phyloP scores from a whole-genome alignment of 1,140 invertebrate species.

The Pseudomyrmex cubaensis region DNA sequence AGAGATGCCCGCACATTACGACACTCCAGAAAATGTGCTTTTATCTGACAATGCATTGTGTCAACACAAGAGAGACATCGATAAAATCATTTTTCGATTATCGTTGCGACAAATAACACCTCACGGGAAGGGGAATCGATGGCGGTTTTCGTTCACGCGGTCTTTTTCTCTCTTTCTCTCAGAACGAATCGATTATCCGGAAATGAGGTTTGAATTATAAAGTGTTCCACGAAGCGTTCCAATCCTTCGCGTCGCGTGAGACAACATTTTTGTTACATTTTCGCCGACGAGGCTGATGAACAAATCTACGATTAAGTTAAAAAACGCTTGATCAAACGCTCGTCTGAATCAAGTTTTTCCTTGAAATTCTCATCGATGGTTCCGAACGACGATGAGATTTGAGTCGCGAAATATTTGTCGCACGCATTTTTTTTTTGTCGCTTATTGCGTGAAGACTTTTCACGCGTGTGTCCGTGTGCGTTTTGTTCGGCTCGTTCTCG shows the following conservation, averaged over 20 bases:
- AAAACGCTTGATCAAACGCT: too few relatives aligned
- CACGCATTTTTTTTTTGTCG: too few relatives aligned
- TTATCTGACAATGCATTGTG: not conserved
- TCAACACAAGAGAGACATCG: not conserved
- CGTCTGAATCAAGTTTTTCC: too few relatives aligned
- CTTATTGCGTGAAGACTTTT: constrained; percentile 28
- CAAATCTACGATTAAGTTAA: not conserved
- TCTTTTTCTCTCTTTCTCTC: too few relatives aligned
- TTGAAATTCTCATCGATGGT: too few relatives aligned
- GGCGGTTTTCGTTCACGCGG: not conserved
- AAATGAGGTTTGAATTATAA: constrained; percentile 45
- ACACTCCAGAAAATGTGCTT: constrained; percentile 2
- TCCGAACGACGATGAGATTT: too few relatives aligned
- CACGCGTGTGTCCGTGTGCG: constrained; percentile 50
- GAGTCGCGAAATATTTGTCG: too few relatives aligned
- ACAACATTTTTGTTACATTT: not conserved
- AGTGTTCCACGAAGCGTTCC: too few relatives aligned
- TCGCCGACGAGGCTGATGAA: too few relatives aligned
- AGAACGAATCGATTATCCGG: constrained; percentile 15
- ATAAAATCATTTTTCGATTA: constrained; percentile 12
- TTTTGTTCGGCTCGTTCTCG: constrained; percentile 55
- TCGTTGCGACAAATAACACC: not conserved
- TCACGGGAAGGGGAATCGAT: not conserved
- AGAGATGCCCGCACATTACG: too few relatives aligned
- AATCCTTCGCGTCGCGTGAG: not conserved